Evolutionary conservation across 92 coral and sea anemone species (phyloP), one percentile per base, ranked within the genome.

Genomic region (Meandrina meandrites): DNA sequence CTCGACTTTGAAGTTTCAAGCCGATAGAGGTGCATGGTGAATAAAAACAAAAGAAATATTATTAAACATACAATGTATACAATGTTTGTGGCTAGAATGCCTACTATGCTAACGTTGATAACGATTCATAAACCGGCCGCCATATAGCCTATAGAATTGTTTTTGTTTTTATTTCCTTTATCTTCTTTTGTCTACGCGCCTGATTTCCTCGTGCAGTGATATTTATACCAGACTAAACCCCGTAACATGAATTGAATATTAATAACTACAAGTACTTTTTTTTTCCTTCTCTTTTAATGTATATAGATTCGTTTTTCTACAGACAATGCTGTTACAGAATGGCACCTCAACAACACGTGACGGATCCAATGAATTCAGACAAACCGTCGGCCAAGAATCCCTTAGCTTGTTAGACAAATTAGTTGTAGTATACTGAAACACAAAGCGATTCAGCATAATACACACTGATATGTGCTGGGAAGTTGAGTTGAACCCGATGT

Each of bases 1-100:
- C 45, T 73, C 78, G 35, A 40, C 78, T 73, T 73, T 40, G 48
- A 73, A 73, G 47, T 73, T 68, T 73, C 78, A 35, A 73, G 51
- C 48, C 27, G 27, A 37, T 3, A 17, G 48, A 71, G 76, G 21
- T 71, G 76, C 24, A 73, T 28, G 17, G 17, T 68, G 32, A 68
- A 68, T 66, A 66, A 27, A 24, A 73, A 73, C 78, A 73, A 73
- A 37, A 73, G 78, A 40, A 36, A 13, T 36, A 37, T 34, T 73
- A 27, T 35, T 37, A 73, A 73, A 73, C 11, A 73, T 73, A 13
- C 50, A 73, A 35, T 21, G 4, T 34, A 37, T 16, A 32, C 40
- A 37, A 32, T 34, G 22, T 35, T 5, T 71, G 42, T 13, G 76
- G 11, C 13, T 73, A 17, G 27, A 73, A 24, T 36, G 12, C 5